Base-by-base conservation (phyloP, 2,113 vertebrate species). In the Ciconia maguari region DNA sequence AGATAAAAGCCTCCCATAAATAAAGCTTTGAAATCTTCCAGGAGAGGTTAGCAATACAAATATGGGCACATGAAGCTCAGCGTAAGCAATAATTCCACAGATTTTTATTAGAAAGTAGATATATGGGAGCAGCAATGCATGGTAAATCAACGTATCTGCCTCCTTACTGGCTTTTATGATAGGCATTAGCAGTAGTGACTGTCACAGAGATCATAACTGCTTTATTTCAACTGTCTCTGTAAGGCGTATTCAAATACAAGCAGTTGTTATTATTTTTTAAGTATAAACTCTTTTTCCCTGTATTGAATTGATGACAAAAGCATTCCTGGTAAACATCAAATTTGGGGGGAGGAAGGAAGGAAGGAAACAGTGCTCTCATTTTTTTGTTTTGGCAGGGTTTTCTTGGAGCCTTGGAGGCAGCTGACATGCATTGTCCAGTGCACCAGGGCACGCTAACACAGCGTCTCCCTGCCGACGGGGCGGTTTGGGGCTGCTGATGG, bases 101-200 rank as follows among this genome's bases (percentile, higher is more conserved):
- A 92, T 96, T 97, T 98, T 98, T 98, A 97, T 97, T 97, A 97
- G 95, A 83, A 94, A 91, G 85, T 89, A 95, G 96, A 96, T 97
- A 75, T 92, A 94, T 8, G 38, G 87, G 78, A 94, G 61, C 44
- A 96, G 83, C 81, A 87, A 86, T 61, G 70, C 65, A 46, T 84
- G 88, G 97, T 98, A 98, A 98, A 98, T 98, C 98, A 98, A 92
- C 29, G 7, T 78, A 93, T 95, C 95, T 94, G 85, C 92, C 93
- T 97, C 87, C 82, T 96, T 94, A 76, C 96, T 84, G 80, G 95
- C 74, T 97, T 98, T 98, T 98, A 98, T 97, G 96, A 95, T 89
- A 78, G 44, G 82, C 94, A 83, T 97, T 97, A 97, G 96, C 94
- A 97, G 97, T 16, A 68, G 96, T 10, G 81, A 94, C 97, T 97